Evolutionary conservation across 1,140 invertebrate genomes (phyloP), one percentile per base, ranked within the genome.

Genomic region (Metopolophium dirhodum): DNA sequence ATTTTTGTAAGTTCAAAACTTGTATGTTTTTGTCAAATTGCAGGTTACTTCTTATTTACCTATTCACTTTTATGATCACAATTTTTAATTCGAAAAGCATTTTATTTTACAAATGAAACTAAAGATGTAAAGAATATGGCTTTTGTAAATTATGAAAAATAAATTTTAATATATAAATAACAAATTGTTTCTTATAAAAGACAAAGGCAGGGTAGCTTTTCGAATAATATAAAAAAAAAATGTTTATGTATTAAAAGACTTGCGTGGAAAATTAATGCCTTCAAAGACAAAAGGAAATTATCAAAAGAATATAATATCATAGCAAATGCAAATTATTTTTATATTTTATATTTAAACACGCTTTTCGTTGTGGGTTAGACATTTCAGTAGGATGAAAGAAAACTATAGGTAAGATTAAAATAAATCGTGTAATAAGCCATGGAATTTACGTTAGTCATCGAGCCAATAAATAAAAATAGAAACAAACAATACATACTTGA

Each of bases 251-350:
- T 77, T 77, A 77, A 77, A 68, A 77, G 14, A 77, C 61, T 77
- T 77, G 30, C 61, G 61, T 77, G 14, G 61, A 77, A 77, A 77
- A 77, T 77, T n/a, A 77, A 77, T 77, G 61, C 14, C 14, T 18
- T 35, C 61, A 77, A 77, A 77, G 61, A 77, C 61, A 77, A 77
- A 77, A 35, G 61, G n/a, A 77, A 77, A 77, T 77, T 77, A 77
- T 77, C 61, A 77, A 77, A 77, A 77, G 61, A 77, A 77, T 77
- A 77, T 77, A 77, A 77, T 77, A 18, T n/a, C 30, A 77, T 77
- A n/a, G 14, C 6, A 77, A 77, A n/a, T 77, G 61, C 30, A n/a
- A 77, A 77, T 77, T 54, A 54, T 54, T 54, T 77, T n/a, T 77
- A 77, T 35, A 77, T 77, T 77, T 7, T 77, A 77, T 77, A 77